Conservation (phyloP, 2,797 vertebrate species). For the Rhinoraja longicauda region DNA sequence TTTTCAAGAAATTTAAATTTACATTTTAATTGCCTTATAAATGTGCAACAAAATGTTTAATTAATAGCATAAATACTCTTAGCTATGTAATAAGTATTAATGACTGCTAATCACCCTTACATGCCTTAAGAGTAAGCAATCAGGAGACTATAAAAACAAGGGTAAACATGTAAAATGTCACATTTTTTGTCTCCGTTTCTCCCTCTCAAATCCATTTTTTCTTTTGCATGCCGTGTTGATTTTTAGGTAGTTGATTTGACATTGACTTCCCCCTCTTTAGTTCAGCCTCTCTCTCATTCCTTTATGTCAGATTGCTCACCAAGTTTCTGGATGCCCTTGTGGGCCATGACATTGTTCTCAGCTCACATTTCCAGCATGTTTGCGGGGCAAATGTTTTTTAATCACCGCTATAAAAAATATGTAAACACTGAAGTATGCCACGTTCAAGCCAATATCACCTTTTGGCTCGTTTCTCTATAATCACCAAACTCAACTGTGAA, state of each 20-base stretch:
- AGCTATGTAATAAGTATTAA: background rate
- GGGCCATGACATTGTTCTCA: background rate
- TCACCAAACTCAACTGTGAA: background rate
- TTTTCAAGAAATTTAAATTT: background rate
- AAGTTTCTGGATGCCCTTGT: background rate
- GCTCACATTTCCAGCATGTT: background rate
- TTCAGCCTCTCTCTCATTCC: background rate
- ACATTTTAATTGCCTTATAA: background rate
- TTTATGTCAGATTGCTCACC: background rate
- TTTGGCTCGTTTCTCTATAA: background rate
- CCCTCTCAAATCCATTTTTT: background rate
- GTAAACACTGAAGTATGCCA: background rate
- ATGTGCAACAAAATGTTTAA: background rate
- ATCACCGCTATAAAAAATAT: background rate
- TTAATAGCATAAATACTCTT: background rate
- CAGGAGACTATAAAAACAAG: background rate
- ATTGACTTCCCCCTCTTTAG: background rate
- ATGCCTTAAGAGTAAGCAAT: background rate
- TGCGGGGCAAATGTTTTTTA: background rate
- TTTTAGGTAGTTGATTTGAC: background rate
- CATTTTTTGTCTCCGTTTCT: no score
- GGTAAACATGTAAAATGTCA: no score
- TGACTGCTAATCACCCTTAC: background rate
- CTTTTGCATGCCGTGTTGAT: background rate
- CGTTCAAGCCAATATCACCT: background rate